Evolutionary conservation across 2,888 invertebrate species (phyloP).

Genomic region (Pilophorus perplexus): DNA sequence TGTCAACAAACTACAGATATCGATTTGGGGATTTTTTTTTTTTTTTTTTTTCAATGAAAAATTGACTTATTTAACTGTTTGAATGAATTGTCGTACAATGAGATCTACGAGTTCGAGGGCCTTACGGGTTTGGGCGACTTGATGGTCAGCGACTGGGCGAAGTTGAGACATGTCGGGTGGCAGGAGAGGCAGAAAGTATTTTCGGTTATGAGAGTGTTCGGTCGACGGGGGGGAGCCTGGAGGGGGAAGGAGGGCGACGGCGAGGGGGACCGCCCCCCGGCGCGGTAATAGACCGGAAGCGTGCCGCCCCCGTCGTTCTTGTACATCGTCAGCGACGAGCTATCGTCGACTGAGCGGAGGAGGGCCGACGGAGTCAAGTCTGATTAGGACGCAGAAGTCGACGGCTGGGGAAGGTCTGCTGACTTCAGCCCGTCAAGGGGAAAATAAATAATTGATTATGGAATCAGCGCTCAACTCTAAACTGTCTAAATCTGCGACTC

Average conservation of each 20-base stretch:
- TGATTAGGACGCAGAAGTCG: too few relatives aligned
- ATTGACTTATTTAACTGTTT: too few relatives aligned
- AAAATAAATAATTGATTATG: too few relatives aligned
- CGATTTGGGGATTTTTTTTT: too few relatives aligned
- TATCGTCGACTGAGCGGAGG: too few relatives aligned
- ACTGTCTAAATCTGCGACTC: too few relatives aligned
- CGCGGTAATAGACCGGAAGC: slow-evolving; percentile 24
- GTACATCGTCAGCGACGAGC: background rate
- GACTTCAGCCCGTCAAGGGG: too few relatives aligned
- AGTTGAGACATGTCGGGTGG: slow-evolving; percentile 50
- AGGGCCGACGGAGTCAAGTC: too few relatives aligned
- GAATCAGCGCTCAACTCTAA: too few relatives aligned
- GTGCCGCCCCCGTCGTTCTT: slow-evolving; percentile 14
- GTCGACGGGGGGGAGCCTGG: slow-evolving; percentile 23
- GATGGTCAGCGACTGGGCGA: slow-evolving; percentile 50
- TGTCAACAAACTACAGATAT: too few relatives aligned
- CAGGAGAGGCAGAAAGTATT: slow-evolving; percentile 51
- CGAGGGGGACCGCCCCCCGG: slow-evolving; percentile 14
- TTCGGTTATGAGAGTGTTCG: slow-evolving; percentile 37
- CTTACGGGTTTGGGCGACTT: slow-evolving; percentile 49
- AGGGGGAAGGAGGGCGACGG: background rate
- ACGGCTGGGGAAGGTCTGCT: too few relatives aligned
- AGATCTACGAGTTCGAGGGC: background rate
- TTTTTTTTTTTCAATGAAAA: too few relatives aligned
- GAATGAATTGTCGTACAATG: background rate